A percentile compares a stretch with the other conserved stretches of the same genome.
Evolutionary conservation across 2,797 vertebrate genomes (phyloP).

Genomic region (Cyclura pinguis): DNA sequence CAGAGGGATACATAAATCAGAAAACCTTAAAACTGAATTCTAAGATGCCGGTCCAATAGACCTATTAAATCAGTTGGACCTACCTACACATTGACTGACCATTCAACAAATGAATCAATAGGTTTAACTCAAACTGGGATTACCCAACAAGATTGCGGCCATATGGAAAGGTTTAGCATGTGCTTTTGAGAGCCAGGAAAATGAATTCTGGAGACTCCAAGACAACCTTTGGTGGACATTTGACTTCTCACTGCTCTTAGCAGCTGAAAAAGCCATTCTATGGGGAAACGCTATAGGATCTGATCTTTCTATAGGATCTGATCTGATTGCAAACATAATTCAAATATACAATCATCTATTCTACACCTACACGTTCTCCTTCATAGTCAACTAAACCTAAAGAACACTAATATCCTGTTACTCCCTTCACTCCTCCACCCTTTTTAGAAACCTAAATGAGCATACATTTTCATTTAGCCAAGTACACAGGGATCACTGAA

Average conservation of each 20-base stretch:
- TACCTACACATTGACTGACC: too few relatives aligned
- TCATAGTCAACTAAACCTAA: not conserved
- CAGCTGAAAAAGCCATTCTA: not conserved
- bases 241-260: not conserved
- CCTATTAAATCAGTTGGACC: too few relatives aligned
- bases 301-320: not conserved
- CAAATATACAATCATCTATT: slow-evolving; percentile 17
- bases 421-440: too few relatives aligned
- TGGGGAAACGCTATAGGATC: not conserved
- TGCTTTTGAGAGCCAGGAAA: not conserved
- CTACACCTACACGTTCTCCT: not conserved
- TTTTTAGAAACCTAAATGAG: not conserved
- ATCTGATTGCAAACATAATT: not conserved
- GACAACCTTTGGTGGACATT: not conserved
- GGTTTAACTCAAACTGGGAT: not conserved
- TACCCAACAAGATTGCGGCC: not conserved
- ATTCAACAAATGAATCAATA: too few relatives aligned
- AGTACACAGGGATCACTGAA: not conserved
- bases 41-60: too few relatives aligned
- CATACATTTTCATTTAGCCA: not conserved
- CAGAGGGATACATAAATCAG: too few relatives aligned
- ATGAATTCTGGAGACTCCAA: not conserved
- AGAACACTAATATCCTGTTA: not conserved
- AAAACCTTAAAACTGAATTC: too few relatives aligned
- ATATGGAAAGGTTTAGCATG: too few relatives aligned